phyloP scores from a whole-genome alignment of 2,888 invertebrate genomes.

The Cataglyphis livida region DNA sequence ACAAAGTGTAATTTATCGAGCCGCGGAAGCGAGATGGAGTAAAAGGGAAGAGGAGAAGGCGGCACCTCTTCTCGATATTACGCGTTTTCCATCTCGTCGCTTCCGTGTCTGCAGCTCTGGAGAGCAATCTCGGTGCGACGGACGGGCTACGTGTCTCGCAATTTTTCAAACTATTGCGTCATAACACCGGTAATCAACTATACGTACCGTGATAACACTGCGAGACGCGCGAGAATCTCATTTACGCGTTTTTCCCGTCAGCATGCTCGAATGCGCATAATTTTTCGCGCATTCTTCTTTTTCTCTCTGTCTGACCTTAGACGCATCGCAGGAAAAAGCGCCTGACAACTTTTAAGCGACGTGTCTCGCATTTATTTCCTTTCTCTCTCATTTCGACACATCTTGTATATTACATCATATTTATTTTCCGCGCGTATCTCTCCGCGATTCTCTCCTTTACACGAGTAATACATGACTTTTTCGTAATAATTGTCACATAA shows the following conservation, averaged over 20 bases:
- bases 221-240: slow-evolving; percentile 45
- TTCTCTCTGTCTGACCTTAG: slow-evolving; percentile 1
- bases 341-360: slow-evolving; percentile 12
- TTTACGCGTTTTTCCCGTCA: slow-evolving; percentile 23
- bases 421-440: slow-evolving; percentile 4
- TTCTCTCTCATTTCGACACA: neutral
- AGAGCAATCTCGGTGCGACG: slow-evolving; percentile 46
- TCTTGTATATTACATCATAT: neutral
- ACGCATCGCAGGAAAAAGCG: neutral
- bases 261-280: slow-evolving; percentile 31
- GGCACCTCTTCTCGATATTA: slow-evolving; percentile 50
- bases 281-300: slow-evolving; percentile 33
- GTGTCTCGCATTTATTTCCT: neutral
- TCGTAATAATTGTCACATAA: neutral
- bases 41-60: neutral
- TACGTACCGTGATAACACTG: slow-evolving; percentile 45
- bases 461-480: neutral
- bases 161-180: slow-evolving; percentile 53
- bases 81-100: slow-evolving; percentile 57
- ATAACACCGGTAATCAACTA: slow-evolving; percentile 48
- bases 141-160: slow-evolving; percentile 52
- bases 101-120: slow-evolving; percentile 49
- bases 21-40: slow-evolving; percentile 47
- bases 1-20: slow-evolving; percentile 70
- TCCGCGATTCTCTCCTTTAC: neutral